phyloP scores from a whole-genome alignment of 2,888 invertebrate genomes.

The Tryphoninae sp. region DNA sequence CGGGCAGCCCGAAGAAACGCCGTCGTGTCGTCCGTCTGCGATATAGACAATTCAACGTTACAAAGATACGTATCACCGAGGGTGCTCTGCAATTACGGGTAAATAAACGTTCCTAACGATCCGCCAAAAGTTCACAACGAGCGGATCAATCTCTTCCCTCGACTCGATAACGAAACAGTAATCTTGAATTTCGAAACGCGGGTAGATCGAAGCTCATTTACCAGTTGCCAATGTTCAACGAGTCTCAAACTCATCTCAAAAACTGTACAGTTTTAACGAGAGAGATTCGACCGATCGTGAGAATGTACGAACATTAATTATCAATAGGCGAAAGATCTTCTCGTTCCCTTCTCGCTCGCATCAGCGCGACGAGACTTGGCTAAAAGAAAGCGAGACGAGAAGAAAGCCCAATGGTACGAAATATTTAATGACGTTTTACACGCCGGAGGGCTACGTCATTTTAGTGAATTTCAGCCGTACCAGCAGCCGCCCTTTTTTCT shows the following conservation, averaged over 20 bases:
- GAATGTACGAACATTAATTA: too few species aligned
- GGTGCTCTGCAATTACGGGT: too few species aligned
- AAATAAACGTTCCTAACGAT: neutral
- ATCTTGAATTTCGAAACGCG: too few species aligned
- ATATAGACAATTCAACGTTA: slow-evolving; percentile 72
- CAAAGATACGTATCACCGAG: neutral
- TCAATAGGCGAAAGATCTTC: too few species aligned
- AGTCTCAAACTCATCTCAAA: too few species aligned
- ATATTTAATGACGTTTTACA: slow-evolving; percentile 50
- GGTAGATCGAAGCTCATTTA: too few species aligned
- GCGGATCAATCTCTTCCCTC: too few species aligned
- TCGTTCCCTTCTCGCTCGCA: neutral
- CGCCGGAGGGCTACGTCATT: slow-evolving; percentile 44
- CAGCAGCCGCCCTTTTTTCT: slow-evolving; percentile 59
- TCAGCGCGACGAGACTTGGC: neutral
- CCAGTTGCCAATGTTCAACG: too few species aligned
- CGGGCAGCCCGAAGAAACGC: slow-evolving; percentile 98
- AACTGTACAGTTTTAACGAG: too few species aligned
- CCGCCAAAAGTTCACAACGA: too few species aligned
- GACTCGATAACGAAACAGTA: too few species aligned
- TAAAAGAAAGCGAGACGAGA: slow-evolving; percentile 30
- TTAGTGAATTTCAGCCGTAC: slow-evolving; percentile 50
- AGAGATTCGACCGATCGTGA: too few species aligned
- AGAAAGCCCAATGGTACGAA: slow-evolving; percentile 41
- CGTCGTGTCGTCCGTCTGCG: slow-evolving; percentile 97